phyloP scores from a whole-genome alignment of 1,140 invertebrate genomes.

The Antheraea mylitta region DNA sequence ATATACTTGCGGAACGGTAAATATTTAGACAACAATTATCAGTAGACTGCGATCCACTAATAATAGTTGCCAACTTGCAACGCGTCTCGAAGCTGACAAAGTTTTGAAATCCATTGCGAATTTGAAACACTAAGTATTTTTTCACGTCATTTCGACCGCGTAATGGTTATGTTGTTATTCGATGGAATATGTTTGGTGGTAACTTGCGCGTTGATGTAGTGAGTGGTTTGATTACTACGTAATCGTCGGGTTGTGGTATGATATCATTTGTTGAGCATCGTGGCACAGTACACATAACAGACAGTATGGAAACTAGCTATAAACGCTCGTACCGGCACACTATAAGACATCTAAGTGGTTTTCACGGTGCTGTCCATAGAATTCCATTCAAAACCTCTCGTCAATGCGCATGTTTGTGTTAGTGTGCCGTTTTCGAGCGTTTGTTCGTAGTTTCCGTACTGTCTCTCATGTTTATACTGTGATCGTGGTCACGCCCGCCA shows the following conservation, averaged over 20 bases:
- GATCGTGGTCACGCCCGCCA: conserved; percentile 49
- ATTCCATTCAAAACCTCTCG: too few relatives aligned
- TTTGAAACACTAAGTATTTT: not conserved
- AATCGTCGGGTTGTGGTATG: conserved; percentile 58
- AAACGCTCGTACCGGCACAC: too few relatives aligned
- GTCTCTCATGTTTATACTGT: too few relatives aligned
- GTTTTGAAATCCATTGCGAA: conserved; percentile 25
- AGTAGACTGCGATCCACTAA: conserved; percentile 48
- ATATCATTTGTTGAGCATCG: conserved; percentile 61
- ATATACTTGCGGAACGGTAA: conserved; percentile 55
- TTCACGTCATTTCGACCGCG: conserved; percentile 11
- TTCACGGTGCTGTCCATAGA: too few relatives aligned
- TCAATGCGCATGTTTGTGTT: too few relatives aligned
- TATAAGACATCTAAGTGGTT: too few relatives aligned
- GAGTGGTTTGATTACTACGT: conserved; percentile 58
- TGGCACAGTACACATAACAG: too few relatives aligned
- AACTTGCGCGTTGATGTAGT: conserved; percentile 25
- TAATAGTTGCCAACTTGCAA: conserved; percentile 33
- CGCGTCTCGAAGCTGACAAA: not conserved
- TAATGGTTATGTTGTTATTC: conserved; percentile 28
- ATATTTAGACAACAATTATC: conserved; percentile 72
- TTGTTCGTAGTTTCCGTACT: too few relatives aligned
- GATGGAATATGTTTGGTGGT: not conserved
- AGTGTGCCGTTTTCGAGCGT: too few relatives aligned
- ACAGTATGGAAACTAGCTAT: too few relatives aligned